Evolutionary conservation across 2,888 invertebrate species (phyloP).

Genomic region (Netelia virgata): DNA sequence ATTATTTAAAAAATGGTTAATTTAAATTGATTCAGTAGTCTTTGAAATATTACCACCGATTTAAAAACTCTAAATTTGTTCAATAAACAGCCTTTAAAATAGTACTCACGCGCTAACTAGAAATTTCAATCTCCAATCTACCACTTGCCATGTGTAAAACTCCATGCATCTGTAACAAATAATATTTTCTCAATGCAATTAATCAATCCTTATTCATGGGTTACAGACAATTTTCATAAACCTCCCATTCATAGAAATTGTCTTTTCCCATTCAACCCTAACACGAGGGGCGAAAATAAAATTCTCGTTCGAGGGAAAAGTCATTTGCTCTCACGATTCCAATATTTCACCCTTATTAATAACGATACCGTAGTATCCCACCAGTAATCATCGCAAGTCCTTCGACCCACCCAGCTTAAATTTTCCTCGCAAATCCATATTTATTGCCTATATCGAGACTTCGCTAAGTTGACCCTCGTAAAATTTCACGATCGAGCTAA

Average conservation of each 20-base stretch:
- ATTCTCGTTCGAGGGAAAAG: constrained; percentile 15
- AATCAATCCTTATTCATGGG: neutral
- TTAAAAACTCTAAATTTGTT: too few relatives aligned
- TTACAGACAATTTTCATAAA: neutral
- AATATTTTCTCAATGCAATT: too few relatives aligned
- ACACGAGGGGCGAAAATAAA: neutral
- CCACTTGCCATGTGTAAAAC: too few relatives aligned
- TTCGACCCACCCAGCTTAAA: constrained; percentile 31
- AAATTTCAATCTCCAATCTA: too few relatives aligned
- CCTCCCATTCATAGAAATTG: neutral
- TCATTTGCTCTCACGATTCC: constrained; percentile 14
- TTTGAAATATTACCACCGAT: too few relatives aligned
- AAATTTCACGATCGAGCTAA: constrained; percentile 65
- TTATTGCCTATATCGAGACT: constrained; percentile 47
- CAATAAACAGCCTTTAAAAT: too few relatives aligned
- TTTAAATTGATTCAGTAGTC: too few relatives aligned
- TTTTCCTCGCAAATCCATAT: constrained; percentile 64
- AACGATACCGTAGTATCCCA: constrained; percentile 16
- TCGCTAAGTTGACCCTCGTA: constrained; percentile 50
- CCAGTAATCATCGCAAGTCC: constrained; percentile 43
- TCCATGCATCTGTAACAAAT: too few relatives aligned
- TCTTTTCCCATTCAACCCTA: neutral
- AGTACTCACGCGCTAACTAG: too few relatives aligned
- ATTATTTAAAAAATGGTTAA: too few relatives aligned
- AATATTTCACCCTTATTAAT: constrained; percentile 35